phyloP scores from a whole-genome alignment of 2,888 invertebrate genomes.

The Hypselothyrea guttata region DNA sequence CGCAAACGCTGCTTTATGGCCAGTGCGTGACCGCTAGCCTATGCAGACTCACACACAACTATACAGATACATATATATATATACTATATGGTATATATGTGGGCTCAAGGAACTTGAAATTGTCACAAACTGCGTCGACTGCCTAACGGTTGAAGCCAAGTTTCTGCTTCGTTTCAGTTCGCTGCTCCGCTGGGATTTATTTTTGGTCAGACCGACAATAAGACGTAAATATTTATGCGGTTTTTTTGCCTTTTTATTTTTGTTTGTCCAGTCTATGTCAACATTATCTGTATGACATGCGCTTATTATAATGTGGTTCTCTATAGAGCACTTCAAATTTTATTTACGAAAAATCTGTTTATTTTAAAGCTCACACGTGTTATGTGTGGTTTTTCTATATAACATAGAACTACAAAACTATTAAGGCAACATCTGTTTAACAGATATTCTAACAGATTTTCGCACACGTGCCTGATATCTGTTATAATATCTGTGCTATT shows the following conservation, averaged over 20 bases:
- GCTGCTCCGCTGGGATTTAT: conserved; percentile 35
- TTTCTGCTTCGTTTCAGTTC: conserved; percentile 14
- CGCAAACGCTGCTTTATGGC: conserved; percentile 51
- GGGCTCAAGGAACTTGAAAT: conserved; percentile 76
- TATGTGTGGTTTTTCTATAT: no score
- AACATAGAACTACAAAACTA: no score
- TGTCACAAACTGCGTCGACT: conserved; percentile 53
- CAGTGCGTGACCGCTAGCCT: conserved; percentile 66
- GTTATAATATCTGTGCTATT: not conserved
- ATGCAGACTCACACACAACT: not conserved
- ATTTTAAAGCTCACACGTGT: no score
- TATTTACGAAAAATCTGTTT: no score
- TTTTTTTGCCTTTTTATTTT: conserved; percentile 17
- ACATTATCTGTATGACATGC: not conserved
- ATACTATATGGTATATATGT: conserved; percentile 40
- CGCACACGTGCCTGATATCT: conserved; percentile 4
- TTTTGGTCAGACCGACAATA: conserved; percentile 49
- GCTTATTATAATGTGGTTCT: no score
- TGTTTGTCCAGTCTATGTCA: not conserved
- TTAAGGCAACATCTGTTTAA: no score
- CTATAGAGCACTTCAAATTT: no score
- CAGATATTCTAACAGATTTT: no score
- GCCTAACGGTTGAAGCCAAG: conserved; percentile 63
- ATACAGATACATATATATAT: conserved; percentile 3
- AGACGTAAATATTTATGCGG: conserved; percentile 47